A percentile compares a stretch with the other conserved stretches of the same genome.
phyloP scores from a whole-genome alignment of 2,797 vertebrate genomes.

The Sebastiscus tertius region DNA sequence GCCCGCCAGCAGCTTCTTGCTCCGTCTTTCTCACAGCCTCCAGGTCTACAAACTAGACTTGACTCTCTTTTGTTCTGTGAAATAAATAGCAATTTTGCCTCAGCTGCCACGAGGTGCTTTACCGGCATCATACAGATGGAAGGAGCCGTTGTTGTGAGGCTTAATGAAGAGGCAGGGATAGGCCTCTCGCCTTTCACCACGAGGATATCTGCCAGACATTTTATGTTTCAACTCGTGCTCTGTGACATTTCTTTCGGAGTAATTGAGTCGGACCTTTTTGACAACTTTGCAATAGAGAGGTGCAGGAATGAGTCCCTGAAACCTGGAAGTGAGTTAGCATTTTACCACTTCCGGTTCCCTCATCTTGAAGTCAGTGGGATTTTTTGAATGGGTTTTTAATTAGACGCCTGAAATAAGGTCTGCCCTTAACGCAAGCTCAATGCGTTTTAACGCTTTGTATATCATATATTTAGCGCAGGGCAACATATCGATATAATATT shows the following conservation, averaged over 20 bases:
- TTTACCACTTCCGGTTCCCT: too few relatives aligned
- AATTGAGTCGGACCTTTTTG: background rate
- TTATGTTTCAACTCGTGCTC: slow-evolving; percentile 8
- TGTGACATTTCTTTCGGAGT: slow-evolving; percentile 3
- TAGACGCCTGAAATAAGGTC: too few relatives aligned
- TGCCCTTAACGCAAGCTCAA: too few relatives aligned
- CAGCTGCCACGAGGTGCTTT: slow-evolving; percentile 60
- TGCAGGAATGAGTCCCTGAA: too few relatives aligned
- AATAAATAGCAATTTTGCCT: slow-evolving; percentile 69
- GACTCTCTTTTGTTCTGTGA: slow-evolving; percentile 37
- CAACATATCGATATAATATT: too few relatives aligned
- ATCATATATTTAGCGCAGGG: too few relatives aligned
- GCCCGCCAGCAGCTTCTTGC: slow-evolving; percentile 40
- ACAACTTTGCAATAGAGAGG: background rate
- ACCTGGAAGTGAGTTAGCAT: too few relatives aligned
- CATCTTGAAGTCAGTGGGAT: too few relatives aligned
- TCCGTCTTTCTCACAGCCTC: slow-evolving; percentile 47
- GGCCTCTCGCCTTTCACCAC: slow-evolving; percentile 10
- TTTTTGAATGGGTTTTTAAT: too few relatives aligned
- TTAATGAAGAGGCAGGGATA: slow-evolving; percentile 63
- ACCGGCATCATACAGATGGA: slow-evolving; percentile 63
- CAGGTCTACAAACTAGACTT: slow-evolving; percentile 59
- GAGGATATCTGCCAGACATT: slow-evolving; percentile 6
- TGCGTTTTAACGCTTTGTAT: too few relatives aligned
- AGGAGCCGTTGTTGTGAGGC: slow-evolving; percentile 50